phyloP scores from a whole-genome alignment of 2,888 invertebrate species.

The Agriopis marginaria region DNA sequence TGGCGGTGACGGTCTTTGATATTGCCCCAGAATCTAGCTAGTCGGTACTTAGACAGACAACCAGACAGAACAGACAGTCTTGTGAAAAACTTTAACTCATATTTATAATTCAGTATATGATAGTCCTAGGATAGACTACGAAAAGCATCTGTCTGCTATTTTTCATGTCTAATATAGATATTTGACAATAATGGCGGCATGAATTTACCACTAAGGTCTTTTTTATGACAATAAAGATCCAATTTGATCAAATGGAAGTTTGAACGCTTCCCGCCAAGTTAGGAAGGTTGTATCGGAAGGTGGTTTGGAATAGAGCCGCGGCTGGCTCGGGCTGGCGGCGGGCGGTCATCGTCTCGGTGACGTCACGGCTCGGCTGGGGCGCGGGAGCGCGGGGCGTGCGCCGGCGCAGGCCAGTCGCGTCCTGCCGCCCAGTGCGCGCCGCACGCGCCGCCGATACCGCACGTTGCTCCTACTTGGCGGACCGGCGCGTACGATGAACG shows the following conservation, averaged over 20 bases:
- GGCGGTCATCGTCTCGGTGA: constrained; percentile 64
- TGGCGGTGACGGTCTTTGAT: constrained; percentile 37
- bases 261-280: constrained; percentile 20
- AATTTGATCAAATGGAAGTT: not conserved
- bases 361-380: constrained; percentile 71
- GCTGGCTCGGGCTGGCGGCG: constrained; percentile 17
- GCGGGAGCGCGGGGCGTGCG: constrained; percentile 63
- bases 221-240: no score
- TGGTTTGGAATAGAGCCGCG: constrained; percentile 4
- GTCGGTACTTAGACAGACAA: not conserved
- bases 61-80: no score
- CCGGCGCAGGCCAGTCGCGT: constrained; percentile 66
- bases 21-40: not conserved
- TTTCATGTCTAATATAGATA: not conserved
- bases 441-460: constrained; percentile 61
- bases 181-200: not conserved
- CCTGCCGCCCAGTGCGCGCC: constrained; percentile 72
- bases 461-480: constrained; percentile 76
- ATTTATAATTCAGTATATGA: not conserved
- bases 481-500: constrained; percentile 54
- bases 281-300: constrained; percentile 14
- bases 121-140: not conserved
- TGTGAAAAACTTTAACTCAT: not conserved
- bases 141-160: not conserved
- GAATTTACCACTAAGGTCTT: not conserved